Evolutionary conservation across 1,140 invertebrate genomes (phyloP), one percentile per base, ranked within the genome.

Genomic region (Aphelinus certus): DNA sequence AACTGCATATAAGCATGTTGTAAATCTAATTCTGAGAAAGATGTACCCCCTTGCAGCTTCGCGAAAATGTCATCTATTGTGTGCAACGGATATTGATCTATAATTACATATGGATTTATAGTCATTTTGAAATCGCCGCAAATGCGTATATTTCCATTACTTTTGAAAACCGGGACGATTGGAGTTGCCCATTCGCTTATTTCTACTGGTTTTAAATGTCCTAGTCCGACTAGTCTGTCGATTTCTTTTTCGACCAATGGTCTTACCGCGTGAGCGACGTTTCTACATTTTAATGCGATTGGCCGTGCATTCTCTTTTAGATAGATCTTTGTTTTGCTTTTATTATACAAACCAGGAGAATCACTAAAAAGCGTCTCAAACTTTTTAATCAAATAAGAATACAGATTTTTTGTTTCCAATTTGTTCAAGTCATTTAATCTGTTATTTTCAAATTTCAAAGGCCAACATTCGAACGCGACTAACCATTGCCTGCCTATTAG

Each of bases 101-200:
- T 26, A 26, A 62, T 7, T 42, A 62, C 9, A 3, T 46, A 7
- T 43, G 26, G 26, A 46, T 62, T 62, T 46, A 62, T 45, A 6
- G 60, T 62, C 67, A 26, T 26, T 26, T 26, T 26, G 26, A 26
- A 26, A 26, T 26, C 26, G 26, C 26, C 26, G 26, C 26, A 69
- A n/a, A 88, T 70, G 10, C 86, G 75, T 56, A 88, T 73, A 3
- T 72, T 73, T 4, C 81, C 81, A 73, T 85, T 76, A 45, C 75
- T 71, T 77, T 88, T 88, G 49, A 84, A 77, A 1, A 88, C 82
- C 3, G 26, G 26, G 26, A 26, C 26, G 26, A 26, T 26, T 26
- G 26, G 26, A 26, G 26, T 26, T 26, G 26, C 26, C 26, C 26
- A 26, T 26, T 26, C 26, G 26, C 26, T 26, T 26, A 26, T 26